Evolutionary conservation across 2,888 invertebrate species (phyloP).

Genomic region (Tachina fera): DNA sequence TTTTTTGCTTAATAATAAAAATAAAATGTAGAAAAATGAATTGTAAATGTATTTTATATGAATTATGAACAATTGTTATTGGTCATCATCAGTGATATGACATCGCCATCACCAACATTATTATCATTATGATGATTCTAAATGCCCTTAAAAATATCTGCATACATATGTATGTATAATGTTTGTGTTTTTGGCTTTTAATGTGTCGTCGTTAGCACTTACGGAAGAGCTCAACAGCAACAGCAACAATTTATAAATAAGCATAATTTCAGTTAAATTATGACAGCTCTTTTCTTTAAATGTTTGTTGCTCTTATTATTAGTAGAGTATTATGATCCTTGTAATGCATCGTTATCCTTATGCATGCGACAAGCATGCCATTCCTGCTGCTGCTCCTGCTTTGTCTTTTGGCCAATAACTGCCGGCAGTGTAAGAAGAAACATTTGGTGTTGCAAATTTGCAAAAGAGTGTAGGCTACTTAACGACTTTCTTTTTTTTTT

Average conservation of each 20-base stretch:
- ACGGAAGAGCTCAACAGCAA: slow-evolving; percentile 44
- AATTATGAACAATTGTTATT: slow-evolving; percentile 53
- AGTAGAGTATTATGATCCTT: slow-evolving; percentile 35
- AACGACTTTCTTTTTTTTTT: slow-evolving; percentile 24
- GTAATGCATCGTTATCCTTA: slow-evolving; percentile 43
- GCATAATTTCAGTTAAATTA: slow-evolving; percentile 73
- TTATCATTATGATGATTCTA: neutral
- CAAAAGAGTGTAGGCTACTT: slow-evolving; percentile 59
- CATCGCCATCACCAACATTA: slow-evolving; percentile 5
- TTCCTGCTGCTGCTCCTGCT: neutral
- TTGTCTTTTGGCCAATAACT: slow-evolving; percentile 43
- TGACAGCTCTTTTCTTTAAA: slow-evolving; percentile 71
- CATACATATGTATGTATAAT: neutral
- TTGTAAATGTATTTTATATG: slow-evolving; percentile 35
- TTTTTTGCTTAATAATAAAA: slow-evolving; percentile 2
- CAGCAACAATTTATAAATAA: slow-evolving; percentile 36
- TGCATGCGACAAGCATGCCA: slow-evolving; percentile 32
- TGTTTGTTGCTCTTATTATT: slow-evolving; percentile 26
- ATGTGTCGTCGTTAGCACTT: slow-evolving; percentile 68
- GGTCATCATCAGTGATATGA: slow-evolving; percentile 28
- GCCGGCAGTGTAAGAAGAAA: neutral
- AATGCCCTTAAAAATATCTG: slow-evolving; percentile 13
- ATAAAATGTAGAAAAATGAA: slow-evolving; percentile 33
- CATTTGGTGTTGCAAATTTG: slow-evolving; percentile 36
- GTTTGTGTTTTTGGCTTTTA: slow-evolving; percentile 44